These are phyloP conservation scores for Hemitrygon akajei DNA, from an alignment of 2,797 vertebrate genomes.

Conservation along the genomic window DNA sequence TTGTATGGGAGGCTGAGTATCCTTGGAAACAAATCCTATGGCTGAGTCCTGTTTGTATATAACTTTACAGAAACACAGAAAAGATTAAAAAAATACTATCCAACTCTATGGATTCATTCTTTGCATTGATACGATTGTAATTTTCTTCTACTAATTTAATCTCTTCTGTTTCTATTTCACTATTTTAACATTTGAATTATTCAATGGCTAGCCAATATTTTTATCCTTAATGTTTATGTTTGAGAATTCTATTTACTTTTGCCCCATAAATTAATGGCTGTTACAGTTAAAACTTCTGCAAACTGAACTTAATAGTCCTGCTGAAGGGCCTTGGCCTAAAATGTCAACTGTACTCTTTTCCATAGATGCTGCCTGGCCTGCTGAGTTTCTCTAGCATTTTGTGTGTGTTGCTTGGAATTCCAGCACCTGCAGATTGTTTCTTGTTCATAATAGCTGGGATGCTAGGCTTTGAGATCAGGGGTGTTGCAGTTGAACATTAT, in stretches of 20 bases:
- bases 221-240: background rate
- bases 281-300: background rate
- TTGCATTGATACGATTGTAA: background rate
- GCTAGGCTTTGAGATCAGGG: too few relatives aligned
- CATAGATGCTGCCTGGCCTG: too few relatives aligned
- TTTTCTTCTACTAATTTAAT: background rate
- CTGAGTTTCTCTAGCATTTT: too few relatives aligned
- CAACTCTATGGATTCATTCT: background rate
- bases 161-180: background rate
- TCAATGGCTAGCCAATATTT: too few relatives aligned
- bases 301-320: background rate
- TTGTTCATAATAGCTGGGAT: background rate
- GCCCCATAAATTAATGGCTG: background rate
- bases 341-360: too few relatives aligned
- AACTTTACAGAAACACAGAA: background rate
- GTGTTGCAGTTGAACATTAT: too few relatives aligned
- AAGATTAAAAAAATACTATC: background rate
- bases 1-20: background rate
- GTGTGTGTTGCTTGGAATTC: too few relatives aligned
- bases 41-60: background rate
- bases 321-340: too few relatives aligned
- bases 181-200: too few relatives aligned
- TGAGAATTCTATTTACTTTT: background rate
- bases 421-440: too few relatives aligned
- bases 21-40: constrained; percentile 5